Evolutionary conservation across 2,888 invertebrate genomes (phyloP).

Genomic region (Trachelus tabidus): DNA sequence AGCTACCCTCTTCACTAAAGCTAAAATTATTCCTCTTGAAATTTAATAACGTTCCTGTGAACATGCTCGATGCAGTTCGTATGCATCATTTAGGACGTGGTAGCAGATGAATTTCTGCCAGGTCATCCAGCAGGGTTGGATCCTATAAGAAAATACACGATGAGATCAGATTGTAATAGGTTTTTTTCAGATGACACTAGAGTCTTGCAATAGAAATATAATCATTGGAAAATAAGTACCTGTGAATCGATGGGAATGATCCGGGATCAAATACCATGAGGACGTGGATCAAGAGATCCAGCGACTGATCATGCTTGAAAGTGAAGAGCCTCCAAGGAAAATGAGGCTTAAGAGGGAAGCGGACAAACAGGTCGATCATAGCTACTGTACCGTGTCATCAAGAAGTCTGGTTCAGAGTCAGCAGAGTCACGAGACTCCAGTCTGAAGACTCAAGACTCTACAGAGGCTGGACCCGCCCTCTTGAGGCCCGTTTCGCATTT

Average conservation of each 20-base stretch:
- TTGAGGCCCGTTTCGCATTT: constrained; percentile 43
- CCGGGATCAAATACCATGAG: constrained; percentile 1
- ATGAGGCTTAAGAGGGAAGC: constrained; percentile 7
- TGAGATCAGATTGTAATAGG: neutral
- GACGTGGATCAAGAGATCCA: constrained; percentile 16
- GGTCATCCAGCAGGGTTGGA: neutral
- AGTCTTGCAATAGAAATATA: neutral
- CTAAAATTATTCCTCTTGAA: neutral
- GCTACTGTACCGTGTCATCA: neutral
- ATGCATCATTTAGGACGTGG: neutral
- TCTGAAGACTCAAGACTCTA: neutral
- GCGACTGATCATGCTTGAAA: neutral
- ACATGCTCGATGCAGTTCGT: neutral
- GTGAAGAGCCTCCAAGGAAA: constrained; percentile 8
- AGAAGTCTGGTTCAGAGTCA: neutral
- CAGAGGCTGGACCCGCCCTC: constrained; percentile 18
- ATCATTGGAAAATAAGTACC: too few species aligned
- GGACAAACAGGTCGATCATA: neutral
- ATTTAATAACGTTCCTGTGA: neutral
- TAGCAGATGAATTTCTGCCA: neutral
- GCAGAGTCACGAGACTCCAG: neutral
- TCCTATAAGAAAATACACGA: neutral
- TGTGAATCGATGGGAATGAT: too few species aligned
- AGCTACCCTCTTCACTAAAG: neutral
- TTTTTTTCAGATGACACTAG: neutral